Percentiles rank a stretch among this genome's conserved stretches.
These are phyloP conservation scores for Gymnoscopelus braueri DNA, from an alignment of 2,797 vertebrate genomes.

Conservation along the genomic window DNA sequence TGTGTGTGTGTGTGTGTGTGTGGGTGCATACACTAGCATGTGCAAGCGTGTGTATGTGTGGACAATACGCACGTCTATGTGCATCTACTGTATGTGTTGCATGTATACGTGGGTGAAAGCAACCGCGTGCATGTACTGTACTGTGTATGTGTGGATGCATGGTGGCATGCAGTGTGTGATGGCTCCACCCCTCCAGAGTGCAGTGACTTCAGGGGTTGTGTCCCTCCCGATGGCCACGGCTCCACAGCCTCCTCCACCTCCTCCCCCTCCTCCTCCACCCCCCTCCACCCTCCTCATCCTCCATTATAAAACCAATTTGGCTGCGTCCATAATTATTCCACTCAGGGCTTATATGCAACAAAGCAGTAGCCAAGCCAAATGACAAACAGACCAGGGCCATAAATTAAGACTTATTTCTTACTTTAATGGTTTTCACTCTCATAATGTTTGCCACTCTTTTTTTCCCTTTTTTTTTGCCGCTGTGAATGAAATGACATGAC, in stretches of 20 bases:
- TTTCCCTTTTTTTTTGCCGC: slow-evolving; percentile 16
- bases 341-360: slow-evolving; percentile 77
- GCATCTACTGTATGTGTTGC: too few species aligned
- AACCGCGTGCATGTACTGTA: too few species aligned
- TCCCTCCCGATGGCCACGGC: slow-evolving; percentile 40
- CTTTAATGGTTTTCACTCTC: slow-evolving; percentile 80
- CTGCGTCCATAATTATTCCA: slow-evolving; percentile 77
- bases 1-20: not conserved
- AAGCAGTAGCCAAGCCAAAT: slow-evolving; percentile 83
- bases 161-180: too few species aligned
- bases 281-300: slow-evolving; percentile 63
- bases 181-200: slow-evolving; percentile 3
- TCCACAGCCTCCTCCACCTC: slow-evolving; percentile 29
- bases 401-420: slow-evolving; percentile 79
- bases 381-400: slow-evolving; percentile 82
- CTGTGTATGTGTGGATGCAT: too few species aligned
- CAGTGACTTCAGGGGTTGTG: slow-evolving; percentile 58
- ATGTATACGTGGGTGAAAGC: too few species aligned
- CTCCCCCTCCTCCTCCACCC: slow-evolving; percentile 29
- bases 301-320: slow-evolving; percentile 73
- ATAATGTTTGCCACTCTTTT: slow-evolving; percentile 82
- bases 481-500: slow-evolving; percentile 65
- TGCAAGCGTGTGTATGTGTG: not conserved
- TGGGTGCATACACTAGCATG: too few species aligned
- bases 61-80: too few species aligned